These are phyloP conservation scores for Nycteola revayana DNA, from an alignment of 2,888 invertebrate species.

Conservation along the genomic window DNA sequence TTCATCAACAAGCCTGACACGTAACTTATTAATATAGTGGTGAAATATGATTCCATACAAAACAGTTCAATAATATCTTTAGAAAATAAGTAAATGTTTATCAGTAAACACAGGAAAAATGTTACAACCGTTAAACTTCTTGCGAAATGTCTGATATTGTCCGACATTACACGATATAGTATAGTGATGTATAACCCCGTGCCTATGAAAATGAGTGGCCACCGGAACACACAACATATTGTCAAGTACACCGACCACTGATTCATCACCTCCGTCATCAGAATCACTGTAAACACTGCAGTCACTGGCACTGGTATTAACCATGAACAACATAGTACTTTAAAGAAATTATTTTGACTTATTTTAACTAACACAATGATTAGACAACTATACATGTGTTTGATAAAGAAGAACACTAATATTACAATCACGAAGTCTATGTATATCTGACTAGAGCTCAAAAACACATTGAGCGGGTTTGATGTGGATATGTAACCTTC, in stretches of 20 bases:
- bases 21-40: conserved; percentile 47
- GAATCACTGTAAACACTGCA: conserved; percentile 39
- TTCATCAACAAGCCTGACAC: conserved; percentile 59
- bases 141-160: conserved; percentile 62
- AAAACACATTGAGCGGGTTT: conserved; percentile 19
- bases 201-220: conserved; percentile 65
- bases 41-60: conserved; percentile 44
- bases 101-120: conserved; percentile 62
- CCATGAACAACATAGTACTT: conserved; percentile 58
- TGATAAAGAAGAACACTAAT: conserved; percentile 66
- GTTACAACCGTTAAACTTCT: conserved; percentile 62
- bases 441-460: conserved; percentile 53
- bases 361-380: conserved; percentile 65
- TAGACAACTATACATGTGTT: conserved; percentile 69
- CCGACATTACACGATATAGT: conserved; percentile 54
- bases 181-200: conserved; percentile 56
- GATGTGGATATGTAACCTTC: conserved; percentile 25
- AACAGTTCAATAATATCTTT: conserved; percentile 60
- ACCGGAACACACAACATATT: conserved; percentile 57
- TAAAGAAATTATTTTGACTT: conserved; percentile 53
- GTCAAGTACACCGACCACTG: conserved; percentile 49
- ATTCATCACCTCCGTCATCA: conserved; percentile 34
- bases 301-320: conserved; percentile 55
- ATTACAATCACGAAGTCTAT: conserved; percentile 66
- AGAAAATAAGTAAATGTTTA: conserved; percentile 63